Evolutionary conservation across 2,113 vertebrate genomes (phyloP), one percentile per base, ranked within the genome.

Genomic region (Himantopus leucocephalus): DNA sequence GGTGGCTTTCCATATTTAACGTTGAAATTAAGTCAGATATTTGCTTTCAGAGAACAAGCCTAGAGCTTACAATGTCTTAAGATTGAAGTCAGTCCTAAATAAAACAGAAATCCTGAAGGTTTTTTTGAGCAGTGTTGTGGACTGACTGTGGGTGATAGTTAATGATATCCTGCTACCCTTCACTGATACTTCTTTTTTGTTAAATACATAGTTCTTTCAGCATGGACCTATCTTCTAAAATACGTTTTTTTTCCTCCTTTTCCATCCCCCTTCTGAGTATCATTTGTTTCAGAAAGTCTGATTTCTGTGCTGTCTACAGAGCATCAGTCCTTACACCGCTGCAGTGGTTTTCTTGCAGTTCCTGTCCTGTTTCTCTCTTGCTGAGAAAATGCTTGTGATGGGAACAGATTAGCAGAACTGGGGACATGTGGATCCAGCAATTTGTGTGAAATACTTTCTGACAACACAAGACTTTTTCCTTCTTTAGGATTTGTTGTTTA

Each of bases 261-360:
- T n/a, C 21, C 18, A 9, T 43, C 10, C 7, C 10, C 3, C 0
- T 6, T 68, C 43, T 26, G 16, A 17, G 39, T 62, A 3, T 9
- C 4, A 9, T 30, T 52, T 82, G 23, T 78, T 75, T 73, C 53
- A 39, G 15, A 43, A 85, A 34, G 50, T 83, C 29, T 52, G n/a
- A 39, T 60, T 67, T 30, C 19, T 37, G 29, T 79, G 62, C n/a
- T 88, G 50, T 41, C 32, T 27, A 0, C 23, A 23, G 34, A 29
- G 27, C 41, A 59, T 18, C 37, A 10, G n/a, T 62, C 67, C 55
- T 53, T 34, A 9, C 4, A 29, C 8, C 0, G 3, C 53, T 41
- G 63, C 37, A 9, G 24, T 14, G 3, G 8, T 76, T 76, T 60
- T 91, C 39, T 55, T n/a, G 74, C 7, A 39, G 29, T 64, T 50